A percentile compares a stretch with the other conserved stretches of the same genome.
phyloP scores from a whole-genome alignment of 2,113 vertebrate genomes.

The Sylvicapra grimmia region DNA sequence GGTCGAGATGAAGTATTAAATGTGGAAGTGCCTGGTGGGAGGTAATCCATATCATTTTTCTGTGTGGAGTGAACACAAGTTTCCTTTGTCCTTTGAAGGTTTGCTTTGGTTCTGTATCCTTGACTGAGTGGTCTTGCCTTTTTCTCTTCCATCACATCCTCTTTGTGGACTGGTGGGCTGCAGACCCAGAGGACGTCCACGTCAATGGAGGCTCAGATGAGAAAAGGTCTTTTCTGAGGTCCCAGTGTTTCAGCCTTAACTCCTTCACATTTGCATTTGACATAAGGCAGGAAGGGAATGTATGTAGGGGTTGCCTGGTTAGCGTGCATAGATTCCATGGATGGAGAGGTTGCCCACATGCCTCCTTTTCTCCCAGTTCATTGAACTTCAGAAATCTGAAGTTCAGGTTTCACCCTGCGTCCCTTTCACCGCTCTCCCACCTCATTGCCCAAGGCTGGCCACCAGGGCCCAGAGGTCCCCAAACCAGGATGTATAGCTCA shows the following conservation, averaged over 20 bases:
- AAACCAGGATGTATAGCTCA: too few species aligned
- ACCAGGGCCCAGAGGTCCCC: background rate
- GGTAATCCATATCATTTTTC: background rate
- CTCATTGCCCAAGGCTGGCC: background rate
- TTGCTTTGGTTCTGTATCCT: background rate
- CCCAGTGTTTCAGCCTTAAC: background rate
- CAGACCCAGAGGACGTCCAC: background rate
- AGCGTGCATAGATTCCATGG: accelerated
- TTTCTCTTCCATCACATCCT: background rate
- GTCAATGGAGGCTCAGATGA: background rate
- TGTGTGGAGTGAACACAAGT: too few species aligned
- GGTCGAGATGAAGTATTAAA: background rate
- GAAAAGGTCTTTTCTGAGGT: background rate
- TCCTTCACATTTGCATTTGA: too few species aligned
- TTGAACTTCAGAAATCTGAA: background rate
- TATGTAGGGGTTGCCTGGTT: accelerated
- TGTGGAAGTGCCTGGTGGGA: background rate
- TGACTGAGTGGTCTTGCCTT: background rate
- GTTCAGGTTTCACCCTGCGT: background rate
- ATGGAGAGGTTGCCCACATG: background rate
- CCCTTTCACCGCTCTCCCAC: accelerated
- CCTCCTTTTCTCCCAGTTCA: too few species aligned
- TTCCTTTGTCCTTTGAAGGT: background rate
- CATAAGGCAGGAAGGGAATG: background rate
- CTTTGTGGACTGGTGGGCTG: background rate